Percentiles rank a stretch among this genome's conserved stretches.
Conservation (phyloP, 2,113 vertebrate genomes). For the Euleptes europaea region DNA sequence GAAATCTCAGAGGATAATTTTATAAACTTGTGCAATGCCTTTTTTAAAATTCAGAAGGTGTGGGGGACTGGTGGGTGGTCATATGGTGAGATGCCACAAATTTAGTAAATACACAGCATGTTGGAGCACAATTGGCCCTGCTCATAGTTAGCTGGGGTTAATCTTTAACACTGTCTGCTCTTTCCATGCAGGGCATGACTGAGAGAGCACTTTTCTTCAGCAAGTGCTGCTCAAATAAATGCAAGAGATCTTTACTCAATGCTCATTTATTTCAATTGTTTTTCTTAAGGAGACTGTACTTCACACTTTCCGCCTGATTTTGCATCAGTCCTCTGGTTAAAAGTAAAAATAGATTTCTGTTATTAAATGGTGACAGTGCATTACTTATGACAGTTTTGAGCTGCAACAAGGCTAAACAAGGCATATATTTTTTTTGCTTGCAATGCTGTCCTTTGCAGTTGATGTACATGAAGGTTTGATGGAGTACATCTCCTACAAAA, state of each 20-base stretch:
- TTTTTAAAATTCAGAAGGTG: neutral
- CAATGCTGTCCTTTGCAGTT: neutral
- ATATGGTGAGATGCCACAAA: neutral
- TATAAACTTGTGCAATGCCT: slow-evolving; percentile 1
- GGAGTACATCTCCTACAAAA: neutral
- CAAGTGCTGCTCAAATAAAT: neutral
- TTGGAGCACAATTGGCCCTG: neutral
- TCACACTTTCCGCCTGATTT: neutral
- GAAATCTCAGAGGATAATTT: neutral
- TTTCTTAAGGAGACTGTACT: neutral
- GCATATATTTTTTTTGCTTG: neutral
- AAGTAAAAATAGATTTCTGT: neutral
- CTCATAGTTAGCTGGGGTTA: neutral
- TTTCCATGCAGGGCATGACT: neutral
- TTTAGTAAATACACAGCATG: neutral
- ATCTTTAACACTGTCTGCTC: neutral
- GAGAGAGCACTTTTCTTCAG: neutral
- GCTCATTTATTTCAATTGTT: too few relatives aligned
- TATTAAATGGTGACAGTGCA: neutral
- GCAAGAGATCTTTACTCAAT: neutral
- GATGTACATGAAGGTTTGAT: neutral
- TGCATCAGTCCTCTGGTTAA: neutral
- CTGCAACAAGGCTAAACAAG: neutral
- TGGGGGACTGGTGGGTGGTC: neutral
- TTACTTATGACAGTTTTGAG: neutral